Percentiles rank a stretch among this genome's conserved stretches.
phyloP scores from a whole-genome alignment of 2,113 vertebrate genomes.

The Fregata magnificens region DNA sequence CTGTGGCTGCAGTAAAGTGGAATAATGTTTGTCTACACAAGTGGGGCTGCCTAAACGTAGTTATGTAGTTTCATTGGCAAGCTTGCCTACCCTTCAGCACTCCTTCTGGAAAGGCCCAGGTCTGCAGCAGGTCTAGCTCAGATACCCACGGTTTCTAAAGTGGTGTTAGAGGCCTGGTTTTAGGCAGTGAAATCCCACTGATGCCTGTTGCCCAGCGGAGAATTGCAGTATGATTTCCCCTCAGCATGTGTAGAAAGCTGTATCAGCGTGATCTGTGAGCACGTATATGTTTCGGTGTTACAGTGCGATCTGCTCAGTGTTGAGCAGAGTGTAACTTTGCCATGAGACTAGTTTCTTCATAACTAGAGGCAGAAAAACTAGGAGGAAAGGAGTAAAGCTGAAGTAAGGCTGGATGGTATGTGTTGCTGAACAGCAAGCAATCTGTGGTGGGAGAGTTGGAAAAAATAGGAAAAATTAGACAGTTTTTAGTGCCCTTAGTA shows the following conservation, averaged over 20 bases:
- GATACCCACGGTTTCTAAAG: not conserved
- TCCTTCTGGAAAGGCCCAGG: not conserved
- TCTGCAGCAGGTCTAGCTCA: not conserved
- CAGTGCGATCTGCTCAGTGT: too few relatives aligned
- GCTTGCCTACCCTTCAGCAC: not conserved
- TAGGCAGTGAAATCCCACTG: not conserved
- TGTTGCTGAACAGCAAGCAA: not conserved
- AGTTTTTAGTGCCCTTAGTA: not conserved
- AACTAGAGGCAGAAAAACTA: not conserved
- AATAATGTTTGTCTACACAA: not conserved
- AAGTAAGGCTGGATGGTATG: not conserved
- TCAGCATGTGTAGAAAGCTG: not conserved
- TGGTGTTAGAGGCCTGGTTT: not conserved
- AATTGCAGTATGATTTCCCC: not conserved
- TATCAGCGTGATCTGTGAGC: not conserved
- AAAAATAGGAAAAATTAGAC: not conserved
- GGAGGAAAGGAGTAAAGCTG: not conserved
- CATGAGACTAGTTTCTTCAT: not conserved
- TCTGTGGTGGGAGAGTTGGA: not conserved
- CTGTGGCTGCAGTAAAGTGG: not conserved
- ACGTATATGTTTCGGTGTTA: not conserved
- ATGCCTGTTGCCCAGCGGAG: not conserved
- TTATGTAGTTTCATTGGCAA: not conserved
- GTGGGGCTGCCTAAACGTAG: not conserved
- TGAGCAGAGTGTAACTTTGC: not conserved